Base-by-base conservation (phyloP, 2,113 vertebrate genomes). In the Cariama cristata region DNA sequence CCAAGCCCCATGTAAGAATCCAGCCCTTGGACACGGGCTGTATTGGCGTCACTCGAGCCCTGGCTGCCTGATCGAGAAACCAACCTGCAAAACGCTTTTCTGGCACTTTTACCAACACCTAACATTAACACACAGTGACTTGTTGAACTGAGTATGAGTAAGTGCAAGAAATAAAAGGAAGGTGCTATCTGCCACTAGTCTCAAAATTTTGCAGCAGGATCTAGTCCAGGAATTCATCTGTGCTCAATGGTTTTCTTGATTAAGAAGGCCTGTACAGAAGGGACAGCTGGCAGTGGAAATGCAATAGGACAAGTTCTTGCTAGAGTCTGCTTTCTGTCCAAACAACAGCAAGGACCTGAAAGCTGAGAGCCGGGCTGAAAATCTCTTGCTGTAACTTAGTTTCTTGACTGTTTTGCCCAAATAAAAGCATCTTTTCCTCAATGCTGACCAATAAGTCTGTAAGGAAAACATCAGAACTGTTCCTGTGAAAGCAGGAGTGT, bases 91-190 rank as follows among this genome's bases (percentile, higher is more conserved):
- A 67, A 59, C 10, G 30, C 38, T 85, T 74, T 69, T 69, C 79
- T 80, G 32, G 68, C 62, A 84, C 85, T 75, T 58, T 33, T 38
- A 42, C 50, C 44, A 44, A 44, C 68, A 75, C 68, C 30, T 80
- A 26, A 72, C 14, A 1, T 40, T 33, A 69, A 74, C 50, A 79
- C 88, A 27, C 12, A 47, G 50, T 21, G 50, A 69, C 74, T 71
- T 64, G 56, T 33, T 92, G 79, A 80, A 69, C 50, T 38, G 56
- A 85, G 49, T 24, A 73, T 83, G 64, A 90, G 59, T 79, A 88
- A 94, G 73, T 75, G 89, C 62, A 88, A 92, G 56, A 85, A 92
- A 88, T 69, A 80, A 88, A 80, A 88, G 50, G 49, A 85, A 92
- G n/a, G 73, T 85, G 79, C 52, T 75, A 64, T 52, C 22, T 84